Evolutionary conservation across 2,797 vertebrate genomes (phyloP).

Genomic region (Danio albolineatus): DNA sequence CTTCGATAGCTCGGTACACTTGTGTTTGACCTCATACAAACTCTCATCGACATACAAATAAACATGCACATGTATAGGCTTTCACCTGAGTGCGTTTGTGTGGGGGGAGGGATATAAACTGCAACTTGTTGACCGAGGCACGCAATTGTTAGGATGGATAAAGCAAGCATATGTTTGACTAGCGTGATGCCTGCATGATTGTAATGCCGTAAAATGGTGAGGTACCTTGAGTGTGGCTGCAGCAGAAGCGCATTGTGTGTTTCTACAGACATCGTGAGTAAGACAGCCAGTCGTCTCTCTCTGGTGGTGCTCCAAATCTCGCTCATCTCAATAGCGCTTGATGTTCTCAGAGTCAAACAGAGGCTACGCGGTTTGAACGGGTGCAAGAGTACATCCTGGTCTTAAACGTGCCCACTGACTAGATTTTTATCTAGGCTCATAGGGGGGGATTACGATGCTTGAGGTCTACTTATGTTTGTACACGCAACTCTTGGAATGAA

Average conservation of each 20-base stretch:
- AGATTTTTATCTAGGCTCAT: neutral
- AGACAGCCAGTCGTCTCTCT: slow-evolving; percentile 22
- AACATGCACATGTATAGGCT: slow-evolving; percentile 21
- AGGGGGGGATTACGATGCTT: neutral
- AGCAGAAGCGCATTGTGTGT: neutral
- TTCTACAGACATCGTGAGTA: slow-evolving; percentile 6
- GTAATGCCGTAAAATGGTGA: slow-evolving; percentile 3
- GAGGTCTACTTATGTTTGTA: neutral
- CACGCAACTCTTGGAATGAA: neutral
- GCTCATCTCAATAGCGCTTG: neutral
- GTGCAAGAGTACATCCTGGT: slow-evolving; percentile 34
- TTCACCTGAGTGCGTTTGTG: neutral
- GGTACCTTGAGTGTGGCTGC: neutral
- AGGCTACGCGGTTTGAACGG: slow-evolving; percentile 40
- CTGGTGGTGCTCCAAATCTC: slow-evolving; percentile 42
- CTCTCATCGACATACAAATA: slow-evolving; percentile 75
- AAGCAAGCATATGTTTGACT: neutral
- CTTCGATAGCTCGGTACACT: slow-evolving; percentile 92
- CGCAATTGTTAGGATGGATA: neutral
- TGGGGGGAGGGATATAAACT: neutral
- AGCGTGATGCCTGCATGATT: neutral
- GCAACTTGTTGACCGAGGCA: neutral
- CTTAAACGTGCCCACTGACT: slow-evolving; percentile 19
- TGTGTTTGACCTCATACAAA: slow-evolving; percentile 94
- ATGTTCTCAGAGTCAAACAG: slow-evolving; percentile 43